Evolutionary conservation across 2,797 vertebrate genomes (phyloP), one percentile per base, ranked within the genome.

Genomic region (Paratrypauchen microcephalus): DNA sequence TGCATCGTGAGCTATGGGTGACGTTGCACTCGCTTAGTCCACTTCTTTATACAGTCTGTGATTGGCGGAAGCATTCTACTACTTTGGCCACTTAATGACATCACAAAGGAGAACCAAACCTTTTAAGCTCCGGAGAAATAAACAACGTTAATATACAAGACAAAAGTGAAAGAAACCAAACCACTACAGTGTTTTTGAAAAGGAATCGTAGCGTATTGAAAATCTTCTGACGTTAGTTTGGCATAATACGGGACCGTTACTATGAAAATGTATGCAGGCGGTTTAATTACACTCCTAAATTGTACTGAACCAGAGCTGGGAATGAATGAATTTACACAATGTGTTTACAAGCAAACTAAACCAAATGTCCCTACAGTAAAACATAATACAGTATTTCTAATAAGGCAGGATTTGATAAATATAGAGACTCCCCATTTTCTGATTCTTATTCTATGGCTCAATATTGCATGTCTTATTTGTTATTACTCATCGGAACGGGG

Each of bases 321-420:
- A 57, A 57, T 28, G 28, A 24, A 57, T 57, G 55, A 26, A 57
- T 57, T 57, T 57, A 57, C 36, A 60, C 58, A 60, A 36, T 60
- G 9, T 36, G 12, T 61, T 61, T 23, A 21, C 32, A 61, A 61
- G 19, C 30, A 41, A 36, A 36, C 5, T 12, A 61, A 36, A 39
- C 21, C 18, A 36, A 13, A 36, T 2, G n/a, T 39, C 32, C 28
- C 30, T 21, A 19, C 2, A 36, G 59, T 36, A 12, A 61, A n/a
- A 39, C 59, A 36, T 36, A 39, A 39, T 36, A 60, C 30, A 12
- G 18, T 61, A 39, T 61, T 61, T 61, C 19, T 21, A 61, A 61
- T 32, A 61, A 61, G 61, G 36, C 21, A 45, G 15, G 61, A 47
- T 26, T 45, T 63, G 61, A 63, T 45, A 41, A 47, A 64, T 64